Evolutionary conservation across 2,113 vertebrate species (phyloP).

Genomic region (Fregata magnificens): DNA sequence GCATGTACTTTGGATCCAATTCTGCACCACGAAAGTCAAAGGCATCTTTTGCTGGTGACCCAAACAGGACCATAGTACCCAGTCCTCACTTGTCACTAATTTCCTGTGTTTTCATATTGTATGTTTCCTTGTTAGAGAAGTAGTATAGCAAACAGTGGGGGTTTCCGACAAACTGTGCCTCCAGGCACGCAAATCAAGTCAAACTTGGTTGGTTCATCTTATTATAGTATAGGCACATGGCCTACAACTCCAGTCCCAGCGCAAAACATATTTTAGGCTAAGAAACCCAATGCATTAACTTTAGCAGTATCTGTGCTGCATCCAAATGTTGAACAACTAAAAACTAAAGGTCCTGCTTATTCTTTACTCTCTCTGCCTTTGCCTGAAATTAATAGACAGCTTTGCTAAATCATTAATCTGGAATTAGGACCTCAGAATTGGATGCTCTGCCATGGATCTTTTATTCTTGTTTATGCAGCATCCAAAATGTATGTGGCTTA

Average conservation of each 20-base stretch:
- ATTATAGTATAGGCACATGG: neutral
- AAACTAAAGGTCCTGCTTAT: neutral
- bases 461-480: neutral
- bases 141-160: fast-evolving
- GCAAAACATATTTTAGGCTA: neutral
- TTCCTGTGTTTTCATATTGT: neutral
- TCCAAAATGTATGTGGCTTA: neutral
- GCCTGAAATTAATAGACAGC: neutral
- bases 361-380: neutral
- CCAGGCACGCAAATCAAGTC: neutral
- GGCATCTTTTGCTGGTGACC: neutral
- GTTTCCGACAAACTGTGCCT: neutral
- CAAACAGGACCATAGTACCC: neutral
- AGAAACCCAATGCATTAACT: neutral
- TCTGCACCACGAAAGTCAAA: neutral
- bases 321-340: neutral
- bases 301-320: neutral
- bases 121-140: neutral
- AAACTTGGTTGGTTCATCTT: neutral
- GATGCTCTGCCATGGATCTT: neutral
- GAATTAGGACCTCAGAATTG: neutral
- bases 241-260: neutral
- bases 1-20: neutral
- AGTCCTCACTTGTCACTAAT: neutral
- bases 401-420: neutral